Base-by-base conservation (phyloP, 2,888 invertebrate species). In the Nasonia oneida region DNA sequence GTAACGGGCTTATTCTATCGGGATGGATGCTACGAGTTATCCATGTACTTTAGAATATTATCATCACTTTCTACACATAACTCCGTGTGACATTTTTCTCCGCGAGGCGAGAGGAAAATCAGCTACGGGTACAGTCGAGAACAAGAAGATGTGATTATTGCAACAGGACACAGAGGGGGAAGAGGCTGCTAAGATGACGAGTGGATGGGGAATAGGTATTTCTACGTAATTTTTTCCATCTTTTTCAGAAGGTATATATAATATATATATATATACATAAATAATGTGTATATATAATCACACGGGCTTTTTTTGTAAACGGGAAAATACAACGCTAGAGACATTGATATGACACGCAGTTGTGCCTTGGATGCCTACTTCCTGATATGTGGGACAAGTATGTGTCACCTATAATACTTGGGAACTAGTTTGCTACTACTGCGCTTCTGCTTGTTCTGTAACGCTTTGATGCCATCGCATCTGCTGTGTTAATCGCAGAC, bases 371-470 rank as follows among this genome's bases (percentile, higher is more conserved):
- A 90, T 92, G 89, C 89, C 91, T 92, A 93, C 90, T 90, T 91
- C 89, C 90, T 93, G 93, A 93, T 93, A 93, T 93, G 93, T 93
- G 90, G 90, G 88, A 79, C 90, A 91, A 91, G 91, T 91, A 90
- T 90, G 87, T 88, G 84, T 91, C 90, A 91, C 90, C 90, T 91
- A 90, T 92, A 92, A 92, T 93, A 93, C 92, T 93, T 92, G 91
- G 91, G 90, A 90, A 90, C 92, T 92, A 92, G 91, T 90, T 90
- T 81, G 90, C 91, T 89, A 89, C 89, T 88, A 90, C 89, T 90
- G 91, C 91, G 90, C 90, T 90, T 91, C 29, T 84, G 81, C 87
- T 86, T 82, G 71, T 80, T 86, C 61, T 83, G 87, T 87, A 87
- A 87, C 87, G 86, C 67, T 80, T 77, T 78, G 37, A 73, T 18